Evolutionary conservation across 2,888 invertebrate genomes (phyloP), one percentile per base, ranked within the genome.

Genomic region (Colostygia pectinataria): DNA sequence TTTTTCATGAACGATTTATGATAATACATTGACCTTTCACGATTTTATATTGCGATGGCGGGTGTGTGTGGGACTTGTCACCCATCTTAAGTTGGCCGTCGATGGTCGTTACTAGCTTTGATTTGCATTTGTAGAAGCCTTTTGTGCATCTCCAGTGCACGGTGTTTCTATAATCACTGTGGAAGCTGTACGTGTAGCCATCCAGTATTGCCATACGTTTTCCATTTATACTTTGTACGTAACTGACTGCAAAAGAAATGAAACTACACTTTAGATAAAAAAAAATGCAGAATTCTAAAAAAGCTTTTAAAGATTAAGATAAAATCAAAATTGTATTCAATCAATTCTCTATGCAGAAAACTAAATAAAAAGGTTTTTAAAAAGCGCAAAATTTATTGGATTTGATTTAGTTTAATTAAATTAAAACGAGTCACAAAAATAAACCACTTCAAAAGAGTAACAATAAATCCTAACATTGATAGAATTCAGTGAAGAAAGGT

Each of bases 61-160:
- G 9, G 14, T 54, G 54, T 0, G 31, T 47, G 25, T 54, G 54
- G 6, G 43, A 3, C 4, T 6, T 15, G 2, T 20, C 10, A 0
- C 2, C 12, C 1, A 10, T 41, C n/a, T 28, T 29, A 24, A 55
- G 20, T 2, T 18, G 2, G 1, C 42, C 50, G 7, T 36, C 40
- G 8, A 37, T 27, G 1, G 29, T 43, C 4, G 41, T 55, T 12
- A 61, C 49, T 0, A 6, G 58, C 61, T n/a, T 57, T 55, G 46
- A 66, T 65, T 4, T 45, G 28, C 15, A 38, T 15, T 28, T 38
- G 10, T 33, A 37, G 18, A 3, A 28, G 7, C 38, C 27, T 3
- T n/a, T 32, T 1, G 31, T 32, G 9, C 40, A 40, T 10, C 9
- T 23, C 40, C 40, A 40, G n/a, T 13, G 13, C 0, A 24, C 4